Evolutionary conservation across 2,113 vertebrate species (phyloP).

Genomic region (Falco punctatus): DNA sequence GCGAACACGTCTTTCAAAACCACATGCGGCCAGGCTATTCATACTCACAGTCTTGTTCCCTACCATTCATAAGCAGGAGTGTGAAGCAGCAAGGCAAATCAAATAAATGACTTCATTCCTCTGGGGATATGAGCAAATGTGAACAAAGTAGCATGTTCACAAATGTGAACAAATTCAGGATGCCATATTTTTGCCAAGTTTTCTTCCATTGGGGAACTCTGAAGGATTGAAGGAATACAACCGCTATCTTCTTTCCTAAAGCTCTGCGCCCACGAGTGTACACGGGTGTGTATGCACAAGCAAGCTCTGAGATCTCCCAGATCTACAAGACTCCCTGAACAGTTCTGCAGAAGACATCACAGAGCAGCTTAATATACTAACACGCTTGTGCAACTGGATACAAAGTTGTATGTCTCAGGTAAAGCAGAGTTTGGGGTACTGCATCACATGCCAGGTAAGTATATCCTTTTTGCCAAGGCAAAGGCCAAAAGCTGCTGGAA

Average conservation of each 20-base stretch:
- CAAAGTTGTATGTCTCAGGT: neutral
- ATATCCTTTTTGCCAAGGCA: neutral
- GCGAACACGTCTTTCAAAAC: constrained; percentile 31
- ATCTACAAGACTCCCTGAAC: neutral
- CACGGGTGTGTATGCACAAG: accelerated
- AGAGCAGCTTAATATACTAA: neutral
- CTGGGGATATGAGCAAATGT: neutral
- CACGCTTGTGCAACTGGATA: neutral
- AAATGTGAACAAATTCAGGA: constrained; percentile 29
- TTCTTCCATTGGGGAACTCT: neutral
- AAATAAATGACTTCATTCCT: constrained; percentile 58
- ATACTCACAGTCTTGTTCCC: constrained; percentile 21
- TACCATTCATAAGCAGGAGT: constrained; percentile 30
- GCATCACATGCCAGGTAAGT: neutral
- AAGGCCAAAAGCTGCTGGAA: neutral
- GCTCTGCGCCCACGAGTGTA: neutral
- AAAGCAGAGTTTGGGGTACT: neutral
- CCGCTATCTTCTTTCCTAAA: neutral
- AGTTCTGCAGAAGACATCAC: neutral
- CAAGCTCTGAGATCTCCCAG: neutral
- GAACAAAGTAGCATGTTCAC: constrained; percentile 8
- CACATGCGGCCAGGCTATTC: constrained; percentile 21
- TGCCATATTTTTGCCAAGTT: constrained; percentile 13
- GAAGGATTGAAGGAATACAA: neutral
- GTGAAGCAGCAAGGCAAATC: constrained; percentile 21